These are phyloP conservation scores for Pseudomyrmex pallidus DNA, from an alignment of 1,140 invertebrate genomes.

Conservation along the genomic window DNA sequence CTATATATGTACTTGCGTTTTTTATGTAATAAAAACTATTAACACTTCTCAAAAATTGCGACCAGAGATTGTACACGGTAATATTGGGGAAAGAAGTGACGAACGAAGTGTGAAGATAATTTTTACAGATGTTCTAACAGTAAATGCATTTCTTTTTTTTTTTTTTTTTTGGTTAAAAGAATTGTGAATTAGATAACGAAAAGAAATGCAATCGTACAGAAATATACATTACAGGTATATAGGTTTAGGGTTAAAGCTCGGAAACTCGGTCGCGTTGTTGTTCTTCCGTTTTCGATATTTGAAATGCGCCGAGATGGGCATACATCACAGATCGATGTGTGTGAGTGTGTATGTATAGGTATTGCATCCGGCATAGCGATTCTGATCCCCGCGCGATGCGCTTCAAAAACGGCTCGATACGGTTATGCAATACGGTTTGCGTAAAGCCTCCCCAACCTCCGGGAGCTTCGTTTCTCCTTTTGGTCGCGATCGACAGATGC, in stretches of 20 bases:
- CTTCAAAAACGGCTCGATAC: constrained; percentile 46
- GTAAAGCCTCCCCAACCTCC: constrained; percentile 49
- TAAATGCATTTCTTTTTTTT: too few species aligned
- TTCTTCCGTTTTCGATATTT: constrained; percentile 38
- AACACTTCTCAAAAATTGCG: too few species aligned
- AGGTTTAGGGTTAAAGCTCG: constrained; percentile 25
- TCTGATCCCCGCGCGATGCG: constrained; percentile 24
- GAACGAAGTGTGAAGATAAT: neutral
- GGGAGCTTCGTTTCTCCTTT: constrained; percentile 49
- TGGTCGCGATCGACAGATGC: constrained; percentile 58
- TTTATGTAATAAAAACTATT: neutral
- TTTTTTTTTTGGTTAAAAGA: too few species aligned
- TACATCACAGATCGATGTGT: constrained; percentile 22
- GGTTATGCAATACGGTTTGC: constrained; percentile 55
- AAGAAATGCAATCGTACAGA: neutral
- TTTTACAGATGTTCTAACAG: too few species aligned
- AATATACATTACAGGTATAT: neutral
- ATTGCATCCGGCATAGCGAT: constrained; percentile 37
- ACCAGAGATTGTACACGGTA: neutral
- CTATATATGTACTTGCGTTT: neutral
- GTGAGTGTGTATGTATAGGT: neutral
- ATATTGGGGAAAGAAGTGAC: too few species aligned
- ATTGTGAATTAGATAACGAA: neutral
- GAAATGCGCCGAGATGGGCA: constrained; percentile 34
- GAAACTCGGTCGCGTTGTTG: neutral